Percentiles rank a stretch among this genome's conserved stretches.
Evolutionary conservation across 2,113 vertebrate genomes (phyloP).

Genomic region (Balaeniceps rex): DNA sequence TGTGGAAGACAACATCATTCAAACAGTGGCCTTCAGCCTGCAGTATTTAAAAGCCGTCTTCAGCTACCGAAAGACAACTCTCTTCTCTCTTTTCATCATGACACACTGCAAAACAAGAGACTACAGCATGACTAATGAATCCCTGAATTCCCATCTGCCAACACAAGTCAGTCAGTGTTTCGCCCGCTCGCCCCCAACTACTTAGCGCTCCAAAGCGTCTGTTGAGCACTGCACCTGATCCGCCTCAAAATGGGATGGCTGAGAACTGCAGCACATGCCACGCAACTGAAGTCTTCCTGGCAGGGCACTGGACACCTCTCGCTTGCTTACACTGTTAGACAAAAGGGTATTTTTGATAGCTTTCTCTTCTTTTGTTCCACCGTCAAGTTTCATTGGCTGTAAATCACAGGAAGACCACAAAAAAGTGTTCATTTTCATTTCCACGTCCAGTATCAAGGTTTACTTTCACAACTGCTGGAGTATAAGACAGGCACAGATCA

Average conservation of each 20-base stretch:
- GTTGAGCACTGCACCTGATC: background rate
- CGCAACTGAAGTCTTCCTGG: background rate
- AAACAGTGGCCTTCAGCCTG: background rate
- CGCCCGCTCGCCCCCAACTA: background rate
- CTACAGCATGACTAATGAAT: conserved; percentile 46
- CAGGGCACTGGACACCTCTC: background rate
- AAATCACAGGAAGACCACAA: background rate
- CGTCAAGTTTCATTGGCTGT: background rate
- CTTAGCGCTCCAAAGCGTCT: rapidly evolving
- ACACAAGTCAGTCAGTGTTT: conserved; percentile 25
- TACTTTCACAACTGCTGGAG: background rate
- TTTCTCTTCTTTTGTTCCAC: background rate
- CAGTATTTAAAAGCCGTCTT: background rate
- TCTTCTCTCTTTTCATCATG: background rate
- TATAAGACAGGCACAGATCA: background rate
- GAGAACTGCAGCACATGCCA: background rate
- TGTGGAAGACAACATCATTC: background rate
- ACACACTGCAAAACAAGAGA: conserved; percentile 27
- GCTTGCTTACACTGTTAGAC: background rate
- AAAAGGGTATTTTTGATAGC: background rate
- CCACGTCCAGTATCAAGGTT: background rate
- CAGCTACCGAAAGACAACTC: background rate
- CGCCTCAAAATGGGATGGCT: background rate
- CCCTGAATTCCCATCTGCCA: conserved; percentile 34
- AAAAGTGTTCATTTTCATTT: background rate